Conservation (phyloP, 1,140 invertebrate genomes). For the Dufourea novaeangliae region DNA sequence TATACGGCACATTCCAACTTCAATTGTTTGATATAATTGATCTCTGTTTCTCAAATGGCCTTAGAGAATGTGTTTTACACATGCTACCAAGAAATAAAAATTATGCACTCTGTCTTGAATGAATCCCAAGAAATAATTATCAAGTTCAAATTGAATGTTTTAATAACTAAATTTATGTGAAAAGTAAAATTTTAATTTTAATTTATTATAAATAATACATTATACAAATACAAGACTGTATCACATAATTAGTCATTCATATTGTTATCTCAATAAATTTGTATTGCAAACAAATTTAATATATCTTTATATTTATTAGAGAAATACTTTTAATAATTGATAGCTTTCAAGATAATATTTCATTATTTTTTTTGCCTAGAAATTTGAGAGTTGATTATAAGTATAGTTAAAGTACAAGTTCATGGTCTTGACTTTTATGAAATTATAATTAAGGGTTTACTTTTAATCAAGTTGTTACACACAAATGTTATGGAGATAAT, state of each 20-base stretch:
- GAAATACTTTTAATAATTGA: not conserved
- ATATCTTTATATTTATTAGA: slow-evolving; percentile 13
- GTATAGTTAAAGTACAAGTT: no score
- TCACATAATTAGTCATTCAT: slow-evolving; percentile 7
- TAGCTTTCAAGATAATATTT: not conserved
- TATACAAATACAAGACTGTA: not conserved
- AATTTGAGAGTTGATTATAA: no score
- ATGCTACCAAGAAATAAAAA: not conserved
- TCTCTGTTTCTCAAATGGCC: not conserved
- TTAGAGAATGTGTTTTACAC: not conserved
- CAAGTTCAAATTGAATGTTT: not conserved
- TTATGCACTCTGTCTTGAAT: not conserved
- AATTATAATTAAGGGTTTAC: not conserved
- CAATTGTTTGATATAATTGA: not conserved
- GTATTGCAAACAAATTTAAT: not conserved
- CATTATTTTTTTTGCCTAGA: slow-evolving; percentile 11
- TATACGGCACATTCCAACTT: slow-evolving; percentile 24
- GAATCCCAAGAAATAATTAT: not conserved
- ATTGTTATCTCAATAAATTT: slow-evolving; percentile 37
- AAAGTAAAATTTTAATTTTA: not conserved
- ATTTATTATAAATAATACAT: slow-evolving; percentile 1
- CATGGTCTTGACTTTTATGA: not conserved
- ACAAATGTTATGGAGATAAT: not conserved
- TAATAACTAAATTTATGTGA: not conserved
- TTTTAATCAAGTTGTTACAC: not conserved